These are phyloP conservation scores for Vireo altiloquus DNA, from an alignment of 2,113 vertebrate species.

Conservation along the genomic window DNA sequence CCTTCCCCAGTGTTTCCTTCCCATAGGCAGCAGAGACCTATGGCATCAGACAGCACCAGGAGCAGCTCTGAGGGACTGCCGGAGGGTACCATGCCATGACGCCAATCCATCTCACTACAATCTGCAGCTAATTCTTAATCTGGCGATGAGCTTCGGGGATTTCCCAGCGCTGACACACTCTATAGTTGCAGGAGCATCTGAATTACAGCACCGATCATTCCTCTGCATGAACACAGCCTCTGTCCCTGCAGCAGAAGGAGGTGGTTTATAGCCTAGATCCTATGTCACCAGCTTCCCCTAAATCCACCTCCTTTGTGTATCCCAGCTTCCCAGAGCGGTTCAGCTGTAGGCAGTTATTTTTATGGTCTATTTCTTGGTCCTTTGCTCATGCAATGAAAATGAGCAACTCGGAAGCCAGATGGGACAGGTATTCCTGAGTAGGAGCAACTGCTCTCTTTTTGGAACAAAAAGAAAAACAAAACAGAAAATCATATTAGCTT, in stretches of 20 bases:
- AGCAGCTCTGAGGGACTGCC: not conserved
- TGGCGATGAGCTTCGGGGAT: not conserved
- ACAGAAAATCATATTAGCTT: not conserved
- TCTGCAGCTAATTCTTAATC: conserved; percentile 38
- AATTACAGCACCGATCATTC: not conserved
- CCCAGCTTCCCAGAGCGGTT: not conserved
- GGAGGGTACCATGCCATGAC: not conserved
- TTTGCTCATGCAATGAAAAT: conserved; percentile 27
- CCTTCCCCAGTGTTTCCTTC: not conserved
- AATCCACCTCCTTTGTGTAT: conserved; percentile 10
- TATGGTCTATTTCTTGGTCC: conserved; percentile 31
- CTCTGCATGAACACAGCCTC: not conserved
- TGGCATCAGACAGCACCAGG: not conserved
- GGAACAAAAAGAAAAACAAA: not conserved
- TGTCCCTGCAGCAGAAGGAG: conserved; percentile 22
- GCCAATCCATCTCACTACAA: not conserved
- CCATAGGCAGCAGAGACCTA: not conserved
- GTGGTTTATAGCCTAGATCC: conserved; percentile 8
- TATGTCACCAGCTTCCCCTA: not conserved
- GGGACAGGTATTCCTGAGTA: not conserved
- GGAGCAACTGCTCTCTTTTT: not conserved
- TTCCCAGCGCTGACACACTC: conserved; percentile 19
- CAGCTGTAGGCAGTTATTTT: conserved; percentile 18
- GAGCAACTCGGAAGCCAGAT: not conserved
- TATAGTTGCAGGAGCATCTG: not conserved